Evolutionary conservation across 1,140 invertebrate genomes (phyloP).

Genomic region (Bactericera cockerelli): DNA sequence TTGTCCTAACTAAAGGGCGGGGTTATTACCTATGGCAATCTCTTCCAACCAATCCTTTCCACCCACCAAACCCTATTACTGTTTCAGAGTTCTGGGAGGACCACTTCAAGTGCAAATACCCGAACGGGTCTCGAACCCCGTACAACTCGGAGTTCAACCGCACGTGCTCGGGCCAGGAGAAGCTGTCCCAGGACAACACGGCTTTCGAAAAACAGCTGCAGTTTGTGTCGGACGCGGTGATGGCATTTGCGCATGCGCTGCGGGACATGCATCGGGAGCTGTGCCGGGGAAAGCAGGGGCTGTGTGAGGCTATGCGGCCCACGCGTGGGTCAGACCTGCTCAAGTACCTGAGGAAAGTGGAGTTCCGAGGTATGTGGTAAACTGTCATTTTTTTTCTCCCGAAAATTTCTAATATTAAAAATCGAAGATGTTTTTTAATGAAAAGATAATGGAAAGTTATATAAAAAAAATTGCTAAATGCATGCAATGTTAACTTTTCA

Average conservation of each 20-base stretch:
- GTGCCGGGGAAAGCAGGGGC: slow-evolving; percentile 45
- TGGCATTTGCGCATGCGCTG: slow-evolving; percentile 79
- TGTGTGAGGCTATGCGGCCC: slow-evolving; percentile 77
- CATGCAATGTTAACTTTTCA: no score
- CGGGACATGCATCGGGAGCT: slow-evolving; percentile 63
- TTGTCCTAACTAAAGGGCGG: no score
- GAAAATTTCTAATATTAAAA: no score
- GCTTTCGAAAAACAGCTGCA: slow-evolving; percentile 79
- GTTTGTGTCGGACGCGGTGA: slow-evolving; percentile 82
- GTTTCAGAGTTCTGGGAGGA: slow-evolving; percentile 82
- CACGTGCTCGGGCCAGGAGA: slow-evolving; percentile 51
- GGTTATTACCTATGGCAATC: no score
- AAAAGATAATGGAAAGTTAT: no score
- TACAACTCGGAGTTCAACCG: slow-evolving; percentile 59
- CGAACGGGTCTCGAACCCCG: slow-evolving; percentile 55
- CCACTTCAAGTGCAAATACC: slow-evolving; percentile 70
- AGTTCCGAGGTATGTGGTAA: slow-evolving; percentile 75
- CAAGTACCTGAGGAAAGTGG: slow-evolving; percentile 64
- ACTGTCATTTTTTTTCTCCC: no score
- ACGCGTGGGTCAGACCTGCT: slow-evolving; percentile 69
- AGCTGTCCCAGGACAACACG: slow-evolving; percentile 52
- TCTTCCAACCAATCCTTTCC: no score
- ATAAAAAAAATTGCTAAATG: no score
- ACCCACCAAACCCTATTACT: background rate
- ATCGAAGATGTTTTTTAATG: no score